These are phyloP conservation scores for Eilema depressum DNA, from an alignment of 2,888 invertebrate species.

Conservation along the genomic window DNA sequence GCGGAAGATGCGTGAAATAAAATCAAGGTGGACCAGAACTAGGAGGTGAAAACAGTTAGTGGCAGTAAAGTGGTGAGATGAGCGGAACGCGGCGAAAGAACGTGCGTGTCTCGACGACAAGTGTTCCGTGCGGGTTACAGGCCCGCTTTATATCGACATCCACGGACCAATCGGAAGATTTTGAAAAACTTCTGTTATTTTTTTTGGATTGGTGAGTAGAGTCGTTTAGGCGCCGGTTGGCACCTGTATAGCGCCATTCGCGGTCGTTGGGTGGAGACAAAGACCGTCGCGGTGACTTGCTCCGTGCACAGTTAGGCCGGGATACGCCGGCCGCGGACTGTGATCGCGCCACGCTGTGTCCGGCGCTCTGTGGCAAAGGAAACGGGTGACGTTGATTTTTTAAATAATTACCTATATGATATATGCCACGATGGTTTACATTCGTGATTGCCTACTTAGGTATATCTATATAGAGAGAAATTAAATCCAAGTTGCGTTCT, in stretches of 20 bases:
- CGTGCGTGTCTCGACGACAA: conserved; percentile 76
- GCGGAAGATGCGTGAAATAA: conserved; percentile 80
- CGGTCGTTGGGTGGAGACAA: conserved; percentile 92
- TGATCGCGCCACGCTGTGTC: conserved; percentile 90
- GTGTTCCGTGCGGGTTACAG: conserved; percentile 86
- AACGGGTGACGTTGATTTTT: neutral
- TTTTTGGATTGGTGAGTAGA: conserved; percentile 58
- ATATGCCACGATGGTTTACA: neutral
- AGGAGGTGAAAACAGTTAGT: conserved; percentile 82
- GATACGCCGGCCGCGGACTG: conserved; percentile 93
- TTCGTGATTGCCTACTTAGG: neutral
- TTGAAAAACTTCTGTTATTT: conserved; percentile 27
- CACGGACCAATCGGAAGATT: conserved; percentile 59
- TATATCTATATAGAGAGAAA: no score
- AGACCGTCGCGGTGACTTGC: conserved; percentile 94
- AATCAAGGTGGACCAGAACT: conserved; percentile 75
- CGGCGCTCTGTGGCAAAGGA: conserved; percentile 68
- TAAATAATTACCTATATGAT: neutral
- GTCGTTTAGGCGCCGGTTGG: conserved; percentile 65
- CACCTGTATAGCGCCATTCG: conserved; percentile 88
- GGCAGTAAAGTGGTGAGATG: conserved; percentile 83
- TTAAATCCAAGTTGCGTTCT: neutral
- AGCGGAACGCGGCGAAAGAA: conserved; percentile 76
- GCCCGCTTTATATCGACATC: conserved; percentile 63
- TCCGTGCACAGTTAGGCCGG: conserved; percentile 87